phyloP scores from a whole-genome alignment of 2,113 vertebrate genomes.

The Odobenus rosmarus region DNA sequence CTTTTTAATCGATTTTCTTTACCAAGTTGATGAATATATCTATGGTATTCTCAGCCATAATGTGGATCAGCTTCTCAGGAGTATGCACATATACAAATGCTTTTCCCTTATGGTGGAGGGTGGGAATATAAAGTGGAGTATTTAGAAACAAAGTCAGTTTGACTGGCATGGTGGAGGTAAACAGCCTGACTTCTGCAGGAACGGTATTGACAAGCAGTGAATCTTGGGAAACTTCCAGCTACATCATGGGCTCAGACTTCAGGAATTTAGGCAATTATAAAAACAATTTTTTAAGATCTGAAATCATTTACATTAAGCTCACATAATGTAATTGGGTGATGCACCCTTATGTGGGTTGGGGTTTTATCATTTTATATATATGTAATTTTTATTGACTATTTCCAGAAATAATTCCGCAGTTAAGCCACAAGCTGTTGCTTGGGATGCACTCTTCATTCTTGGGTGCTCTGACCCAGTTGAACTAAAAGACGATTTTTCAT shows the following conservation, averaged over 20 bases:
- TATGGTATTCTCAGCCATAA: background rate
- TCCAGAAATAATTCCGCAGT: constrained; percentile 73
- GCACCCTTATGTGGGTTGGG: constrained; percentile 34
- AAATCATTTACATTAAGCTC: constrained; percentile 64
- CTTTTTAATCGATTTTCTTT: background rate
- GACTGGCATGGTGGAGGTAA: constrained; percentile 60
- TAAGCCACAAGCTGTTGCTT: constrained; percentile 47
- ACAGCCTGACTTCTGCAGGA: constrained; percentile 69
- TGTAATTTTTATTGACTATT: constrained; percentile 70
- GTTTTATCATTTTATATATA: background rate
- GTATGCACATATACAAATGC: background rate
- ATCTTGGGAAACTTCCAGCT: constrained; percentile 80
- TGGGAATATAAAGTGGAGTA: background rate
- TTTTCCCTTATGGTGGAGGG: background rate
- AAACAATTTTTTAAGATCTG: constrained; percentile 68
- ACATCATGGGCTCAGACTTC: constrained; percentile 71
- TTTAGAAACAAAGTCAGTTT: constrained; percentile 41
- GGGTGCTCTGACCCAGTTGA: background rate
- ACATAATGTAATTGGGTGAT: no score
- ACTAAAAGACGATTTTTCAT: background rate
- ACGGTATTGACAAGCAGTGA: constrained; percentile 76
- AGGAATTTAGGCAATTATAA: constrained; percentile 80
- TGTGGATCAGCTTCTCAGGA: background rate
- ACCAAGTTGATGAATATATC: no score
- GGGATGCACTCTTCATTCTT: background rate